Base-by-base conservation (phyloP, 2,888 invertebrate species). In the Eupelmus urozonus region DNA sequence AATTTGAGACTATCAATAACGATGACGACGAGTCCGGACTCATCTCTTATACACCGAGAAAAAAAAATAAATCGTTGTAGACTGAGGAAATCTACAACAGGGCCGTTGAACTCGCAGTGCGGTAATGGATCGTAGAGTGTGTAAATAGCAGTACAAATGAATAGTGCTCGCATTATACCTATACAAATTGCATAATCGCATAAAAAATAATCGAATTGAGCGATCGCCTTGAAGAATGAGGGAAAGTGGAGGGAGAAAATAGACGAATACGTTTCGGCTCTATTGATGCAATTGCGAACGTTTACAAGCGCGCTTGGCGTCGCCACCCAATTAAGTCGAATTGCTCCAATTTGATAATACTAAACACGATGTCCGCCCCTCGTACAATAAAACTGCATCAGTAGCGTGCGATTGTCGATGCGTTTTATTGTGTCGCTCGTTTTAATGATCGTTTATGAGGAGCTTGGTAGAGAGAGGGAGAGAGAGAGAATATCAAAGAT, bases 261-360 rank as follows among this genome's bases (percentile, higher is more conserved):
- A 34, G n/a, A n/a, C 9, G 34, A 34, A 34, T 34, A 34, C 34
- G 25, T 25, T 51, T 69, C 55, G 62, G 42, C 27, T 71, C 59
- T 11, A 71, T 71, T 66, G 59, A 71, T 77, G 53, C 27, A 77
- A 71, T 77, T 71, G 76, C 27, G 40, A 65, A 53, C 23, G 23
- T 63, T 72, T 72, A 59, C 13, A 0, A 20, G 5, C 34, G 13
- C 16, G 18, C 20, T 55, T 34, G 55, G 9, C 27, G 67, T n/a
- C 25, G 49, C 49, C 18, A 49, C 16, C 27, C 66, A 77, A 71
- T 77, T 77, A 66, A 40, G 25, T 57, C 51, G 45, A 70, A 60
- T 71, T 60, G 77, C 53, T 67, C 72, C 77, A 77, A 72, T 77
- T 77, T 18, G 77, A 77, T 77, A 71, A 77, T 53, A 59, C 23